These are phyloP conservation scores for Netelia inedita DNA, from an alignment of 2,888 invertebrate species.

Conservation along the genomic window DNA sequence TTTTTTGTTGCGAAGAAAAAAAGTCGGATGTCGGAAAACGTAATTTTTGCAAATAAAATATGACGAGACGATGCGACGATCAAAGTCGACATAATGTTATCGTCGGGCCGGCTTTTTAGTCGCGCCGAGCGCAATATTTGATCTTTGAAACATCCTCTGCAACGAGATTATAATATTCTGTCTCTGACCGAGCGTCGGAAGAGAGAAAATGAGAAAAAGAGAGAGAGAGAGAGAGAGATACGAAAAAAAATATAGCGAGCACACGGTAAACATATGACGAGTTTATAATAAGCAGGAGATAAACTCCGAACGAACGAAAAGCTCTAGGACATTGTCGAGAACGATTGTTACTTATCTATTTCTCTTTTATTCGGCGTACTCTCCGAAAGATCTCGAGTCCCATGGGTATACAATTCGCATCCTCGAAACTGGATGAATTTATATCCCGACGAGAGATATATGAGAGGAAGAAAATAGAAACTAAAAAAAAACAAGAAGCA, in stretches of 20 bases:
- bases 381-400: background rate
- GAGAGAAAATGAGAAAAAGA: no score
- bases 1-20: no score
- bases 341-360: background rate
- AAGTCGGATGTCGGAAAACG: no score
- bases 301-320: conserved; percentile 58
- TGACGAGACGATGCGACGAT: no score
- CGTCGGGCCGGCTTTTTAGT: no score
- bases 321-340: conserved; percentile 20
- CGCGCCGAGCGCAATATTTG: no score
- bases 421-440: background rate
- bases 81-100: no score
- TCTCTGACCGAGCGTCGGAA: background rate
- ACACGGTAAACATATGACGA: conserved; percentile 31
- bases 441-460: background rate
- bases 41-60: no score
- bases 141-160: background rate
- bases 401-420: background rate
- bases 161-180: conserved; percentile 35
- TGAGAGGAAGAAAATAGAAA: background rate
- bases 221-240: background rate
- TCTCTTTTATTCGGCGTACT: background rate
- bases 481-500: background rate
- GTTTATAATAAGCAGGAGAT: conserved; percentile 51
- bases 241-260: conserved; percentile 18